Conservation (phyloP, 2,113 vertebrate genomes). For the Silurus glanis region DNA sequence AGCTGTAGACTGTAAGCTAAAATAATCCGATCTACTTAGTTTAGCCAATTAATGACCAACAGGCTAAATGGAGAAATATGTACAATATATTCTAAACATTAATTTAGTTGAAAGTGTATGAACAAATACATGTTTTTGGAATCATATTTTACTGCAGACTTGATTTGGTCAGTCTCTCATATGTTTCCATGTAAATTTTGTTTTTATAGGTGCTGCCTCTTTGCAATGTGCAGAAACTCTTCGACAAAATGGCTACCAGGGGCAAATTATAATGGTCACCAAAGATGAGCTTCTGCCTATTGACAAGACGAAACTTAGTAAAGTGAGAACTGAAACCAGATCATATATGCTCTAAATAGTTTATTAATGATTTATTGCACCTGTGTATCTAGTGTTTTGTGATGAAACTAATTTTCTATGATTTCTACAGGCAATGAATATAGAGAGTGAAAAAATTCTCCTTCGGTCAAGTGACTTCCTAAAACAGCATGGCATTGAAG, state of each 20-base stretch:
- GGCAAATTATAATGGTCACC: conserved; percentile 81
- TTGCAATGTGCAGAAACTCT: conserved; percentile 84
- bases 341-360: background rate
- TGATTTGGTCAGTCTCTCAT: background rate
- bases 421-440: conserved; percentile 72
- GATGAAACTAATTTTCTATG: background rate
- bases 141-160: background rate
- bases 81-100: background rate
- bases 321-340: conserved; percentile 66
- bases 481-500: conserved; percentile 71
- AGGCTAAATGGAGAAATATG: background rate
- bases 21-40: background rate
- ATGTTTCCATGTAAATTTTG: background rate
- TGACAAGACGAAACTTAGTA: conserved; percentile 84
- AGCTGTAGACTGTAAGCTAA: background rate
- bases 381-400: background rate
- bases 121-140: background rate
- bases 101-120: background rate
- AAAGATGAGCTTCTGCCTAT: conserved; percentile 76
- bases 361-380: background rate
- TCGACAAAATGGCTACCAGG: conserved; percentile 80
- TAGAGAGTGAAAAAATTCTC: conserved; percentile 70
- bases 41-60: background rate
- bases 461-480: conserved; percentile 78
- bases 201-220: conserved; percentile 77